These are phyloP conservation scores for Dolichomitus sp. DNA, from an alignment of 2,888 invertebrate species.

Conservation along the genomic window DNA sequence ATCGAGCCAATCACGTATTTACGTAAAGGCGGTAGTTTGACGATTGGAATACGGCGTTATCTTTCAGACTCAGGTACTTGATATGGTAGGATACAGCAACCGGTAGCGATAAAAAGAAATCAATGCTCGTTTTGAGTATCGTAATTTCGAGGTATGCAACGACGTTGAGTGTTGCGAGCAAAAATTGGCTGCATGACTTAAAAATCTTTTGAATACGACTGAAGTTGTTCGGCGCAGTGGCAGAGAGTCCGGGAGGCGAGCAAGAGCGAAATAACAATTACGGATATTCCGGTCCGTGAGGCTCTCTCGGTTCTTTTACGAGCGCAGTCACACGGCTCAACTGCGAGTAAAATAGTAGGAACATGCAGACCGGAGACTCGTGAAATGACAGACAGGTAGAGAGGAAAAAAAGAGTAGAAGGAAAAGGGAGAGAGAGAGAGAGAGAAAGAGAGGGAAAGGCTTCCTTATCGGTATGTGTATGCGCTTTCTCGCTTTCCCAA, in stretches of 20 bases:
- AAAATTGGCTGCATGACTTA: constrained; percentile 35
- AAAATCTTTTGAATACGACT: constrained; percentile 20
- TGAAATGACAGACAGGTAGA: constrained; percentile 55
- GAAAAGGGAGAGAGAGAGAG: constrained; percentile 12
- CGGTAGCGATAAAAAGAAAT: constrained; percentile 43
- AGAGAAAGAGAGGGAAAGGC: constrained; percentile 15
- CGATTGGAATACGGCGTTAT: neutral
- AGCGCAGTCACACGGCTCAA: constrained; percentile 62
- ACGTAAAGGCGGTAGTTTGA: neutral
- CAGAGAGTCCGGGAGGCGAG: neutral
- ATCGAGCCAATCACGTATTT: neutral
- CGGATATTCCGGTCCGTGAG: constrained; percentile 41
- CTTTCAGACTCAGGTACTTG: neutral
- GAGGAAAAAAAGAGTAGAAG: constrained; percentile 21
- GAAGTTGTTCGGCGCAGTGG: neutral
- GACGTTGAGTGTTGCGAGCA: constrained; percentile 2
- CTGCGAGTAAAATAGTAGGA: neutral
- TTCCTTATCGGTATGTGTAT: constrained; percentile 13
- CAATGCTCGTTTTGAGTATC: constrained; percentile 19
- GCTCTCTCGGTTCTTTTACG: constrained; percentile 56
- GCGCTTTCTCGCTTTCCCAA: constrained; percentile 51
- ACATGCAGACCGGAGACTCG: constrained; percentile 7
- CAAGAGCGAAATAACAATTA: constrained; percentile 63
- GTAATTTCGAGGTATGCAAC: constrained; percentile 34
- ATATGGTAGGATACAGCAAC: neutral